phyloP scores from a whole-genome alignment of 2,797 vertebrate species.

The Gymnothorax javanicus region DNA sequence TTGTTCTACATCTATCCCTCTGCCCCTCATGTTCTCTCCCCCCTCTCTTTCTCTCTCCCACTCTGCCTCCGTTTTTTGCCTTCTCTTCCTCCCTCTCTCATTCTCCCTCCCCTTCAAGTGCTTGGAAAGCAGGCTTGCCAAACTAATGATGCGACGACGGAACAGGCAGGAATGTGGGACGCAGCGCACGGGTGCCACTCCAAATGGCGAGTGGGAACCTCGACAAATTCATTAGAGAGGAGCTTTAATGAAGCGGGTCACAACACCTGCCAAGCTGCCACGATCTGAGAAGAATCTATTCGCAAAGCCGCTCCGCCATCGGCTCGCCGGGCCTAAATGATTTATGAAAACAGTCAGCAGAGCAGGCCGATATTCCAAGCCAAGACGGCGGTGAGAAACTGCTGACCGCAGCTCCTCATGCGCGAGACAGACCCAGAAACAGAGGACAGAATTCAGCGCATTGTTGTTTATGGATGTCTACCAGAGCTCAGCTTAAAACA shows the following conservation, averaged over 20 bases:
- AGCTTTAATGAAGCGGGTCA: background rate
- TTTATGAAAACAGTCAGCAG: background rate
- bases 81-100: too few relatives aligned
- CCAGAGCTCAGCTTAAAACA: background rate
- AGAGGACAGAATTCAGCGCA: background rate
- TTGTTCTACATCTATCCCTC: too few relatives aligned
- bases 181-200: background rate
- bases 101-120: too few relatives aligned
- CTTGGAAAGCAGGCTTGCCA: background rate
- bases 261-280: background rate
- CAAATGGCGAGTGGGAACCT: slow-evolving; percentile 5
- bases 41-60: too few relatives aligned
- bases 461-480: background rate
- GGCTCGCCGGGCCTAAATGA: background rate
- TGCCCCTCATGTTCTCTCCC: too few relatives aligned
- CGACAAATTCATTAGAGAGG: background rate
- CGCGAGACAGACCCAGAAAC: background rate
- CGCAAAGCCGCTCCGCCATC: background rate
- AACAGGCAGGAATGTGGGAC: background rate
- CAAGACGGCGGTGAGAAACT: background rate
- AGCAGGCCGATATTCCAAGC: background rate
- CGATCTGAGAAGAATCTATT: background rate
- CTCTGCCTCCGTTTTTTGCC: too few relatives aligned
- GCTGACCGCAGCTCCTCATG: background rate
- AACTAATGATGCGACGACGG: slow-evolving; percentile 16